Conservation (phyloP, 2,797 vertebrate genomes). For the Rousettus madagascariensis region DNA sequence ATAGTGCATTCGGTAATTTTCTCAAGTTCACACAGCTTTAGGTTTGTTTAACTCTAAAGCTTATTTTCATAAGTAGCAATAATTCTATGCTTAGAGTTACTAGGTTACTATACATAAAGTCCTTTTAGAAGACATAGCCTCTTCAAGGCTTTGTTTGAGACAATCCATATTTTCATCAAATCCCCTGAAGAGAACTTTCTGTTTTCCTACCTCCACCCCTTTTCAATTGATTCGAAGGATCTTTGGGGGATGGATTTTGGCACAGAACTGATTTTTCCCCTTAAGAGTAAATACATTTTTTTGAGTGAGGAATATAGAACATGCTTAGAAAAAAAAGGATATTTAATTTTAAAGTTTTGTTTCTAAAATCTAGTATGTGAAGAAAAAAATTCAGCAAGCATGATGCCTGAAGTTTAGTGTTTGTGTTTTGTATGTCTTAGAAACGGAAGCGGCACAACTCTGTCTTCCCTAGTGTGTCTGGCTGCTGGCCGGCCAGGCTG, state of each 20-base stretch:
- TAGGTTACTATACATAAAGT: neutral
- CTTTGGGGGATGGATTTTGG: neutral
- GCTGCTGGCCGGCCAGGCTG: neutral
- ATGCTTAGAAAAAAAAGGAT: slow-evolving; percentile 29
- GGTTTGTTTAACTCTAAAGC: neutral
- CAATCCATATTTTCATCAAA: neutral
- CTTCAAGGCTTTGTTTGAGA: neutral
- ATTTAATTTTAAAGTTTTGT: slow-evolving; percentile 1
- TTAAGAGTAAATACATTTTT: slow-evolving; percentile 22
- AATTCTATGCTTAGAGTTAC: neutral
- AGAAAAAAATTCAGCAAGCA: neutral
- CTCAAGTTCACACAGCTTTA: neutral
- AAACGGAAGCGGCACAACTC: neutral
- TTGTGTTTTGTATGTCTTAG: neutral
- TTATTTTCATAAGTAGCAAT: neutral
- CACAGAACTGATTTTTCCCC: slow-evolving; percentile 27
- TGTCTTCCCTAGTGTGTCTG: neutral
- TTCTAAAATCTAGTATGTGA: neutral
- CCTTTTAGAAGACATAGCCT: neutral
- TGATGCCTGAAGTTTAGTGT: neutral
- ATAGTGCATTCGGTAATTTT: neutral
- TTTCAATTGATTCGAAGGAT: neutral
- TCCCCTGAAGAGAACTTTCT: neutral
- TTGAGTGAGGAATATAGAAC: neutral
- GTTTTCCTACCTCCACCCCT: neutral